Evolutionary conservation across 2,888 invertebrate species (phyloP), one percentile per base, ranked within the genome.

Genomic region (Cepaea hortensis): DNA sequence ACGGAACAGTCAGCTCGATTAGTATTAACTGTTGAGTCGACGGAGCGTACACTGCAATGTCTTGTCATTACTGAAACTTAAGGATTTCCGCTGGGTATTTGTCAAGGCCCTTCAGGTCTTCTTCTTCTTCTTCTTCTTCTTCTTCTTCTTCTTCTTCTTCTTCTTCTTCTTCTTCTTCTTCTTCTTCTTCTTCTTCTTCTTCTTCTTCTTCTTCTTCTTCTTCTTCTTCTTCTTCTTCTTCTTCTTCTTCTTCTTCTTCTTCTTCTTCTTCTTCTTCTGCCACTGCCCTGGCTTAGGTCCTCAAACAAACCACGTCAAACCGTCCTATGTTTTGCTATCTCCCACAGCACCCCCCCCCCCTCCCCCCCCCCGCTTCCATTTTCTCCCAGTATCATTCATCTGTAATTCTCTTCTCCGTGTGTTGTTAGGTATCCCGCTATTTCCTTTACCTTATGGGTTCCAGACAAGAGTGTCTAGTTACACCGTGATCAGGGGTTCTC

Each of bases 191-290:
- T 80, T 18, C 55, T 80, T 20, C 80, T 80, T 20, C 80, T 80
- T 20, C 80, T 80, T 20, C 80, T 80, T 20, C 80, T 80, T 15
- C 55, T 80, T 20, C 80, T 80, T 20, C 80, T 80, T 20, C 80
- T 80, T 20, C 80, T 80, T 20, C 55, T 80, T 20, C 55, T 80
- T 20, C 80, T 80, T 20, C 80, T 61, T 20, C 80, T 61, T 20
- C 55, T 61, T 20, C 55, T 80, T 20, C 61, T 80, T 20, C 80
- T 80, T 20, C 61, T 80, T 20, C 80, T 79, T 77, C 85, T 82
- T 77, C 73, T 82, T 70, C 86, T 86, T 79, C 86, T 86, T 79
- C 88, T 86, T 61, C 84, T 86, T 80, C 84, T 83, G 73, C 86
- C 81, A 84, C 86, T 73, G 80, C 79, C 75, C 65, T 82, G 81